Base-by-base conservation (phyloP, 2,113 vertebrate genomes). In the Marmota monax region DNA sequence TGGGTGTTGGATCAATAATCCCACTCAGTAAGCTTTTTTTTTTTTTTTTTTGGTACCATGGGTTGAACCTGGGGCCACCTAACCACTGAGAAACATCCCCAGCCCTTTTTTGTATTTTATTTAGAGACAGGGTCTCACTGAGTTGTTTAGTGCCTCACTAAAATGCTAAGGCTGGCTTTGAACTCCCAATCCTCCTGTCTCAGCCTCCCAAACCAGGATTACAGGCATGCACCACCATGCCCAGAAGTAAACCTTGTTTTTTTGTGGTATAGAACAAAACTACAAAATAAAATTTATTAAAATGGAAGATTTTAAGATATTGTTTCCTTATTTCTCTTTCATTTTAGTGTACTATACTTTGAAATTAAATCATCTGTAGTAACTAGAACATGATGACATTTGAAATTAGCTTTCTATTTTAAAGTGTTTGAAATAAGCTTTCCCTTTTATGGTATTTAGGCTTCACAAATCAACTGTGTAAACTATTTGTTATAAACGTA, bases 321-420 rank as follows among this genome's bases (percentile, higher is more conserved):
- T 92, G 8, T 83, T 86, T 95, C 61, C 48, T 91, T 91, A 72
- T 74, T 77, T 37, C 56, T 83, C 22, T 95, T 92, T 94, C 76
- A 94, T 92, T 23, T 84, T 95, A 63, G 63, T 90, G 63, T 90
- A 95, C 27, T 5, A 25, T 70, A 76, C 23, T 93, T 96, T 96
- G 88, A 86, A 97, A 96, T 94, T 67, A 92, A 92, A 93, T 76
- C 17, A 93, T 93, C 74, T 92, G 53, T 94, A 73, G 67, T 76
- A 92, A 39, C 32, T 88, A 82, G 72, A 95, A 48, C 39, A 90
- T 80, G 39, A 63, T 91, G 85, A 78, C 3, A 3, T 96, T 93
- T 94, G 78, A 93, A 96, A 58, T 80, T 84, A 85, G 13, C 72
- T 88, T 88, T 82, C 61, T 32, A 80, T 85, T 89, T 91, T 83